Percentiles rank a stretch among this genome's conserved stretches.
Evolutionary conservation across 2,113 vertebrate genomes (phyloP).

Genomic region (Trematocara unimaculatum): DNA sequence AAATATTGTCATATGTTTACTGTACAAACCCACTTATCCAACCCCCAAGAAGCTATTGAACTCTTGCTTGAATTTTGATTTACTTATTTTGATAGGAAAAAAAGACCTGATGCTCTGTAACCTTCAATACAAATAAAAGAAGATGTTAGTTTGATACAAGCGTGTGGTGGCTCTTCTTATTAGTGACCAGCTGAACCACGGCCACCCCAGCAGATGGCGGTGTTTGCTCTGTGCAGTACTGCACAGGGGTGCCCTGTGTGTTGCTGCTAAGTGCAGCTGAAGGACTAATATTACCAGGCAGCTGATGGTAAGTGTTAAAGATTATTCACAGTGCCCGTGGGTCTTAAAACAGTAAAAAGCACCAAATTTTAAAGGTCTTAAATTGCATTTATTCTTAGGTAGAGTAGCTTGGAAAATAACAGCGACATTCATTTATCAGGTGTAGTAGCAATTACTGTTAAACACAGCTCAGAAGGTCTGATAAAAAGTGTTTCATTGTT

Average conservation of each 20-base stretch:
- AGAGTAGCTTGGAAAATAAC: background rate
- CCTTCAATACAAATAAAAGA: conserved; percentile 50
- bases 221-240: background rate
- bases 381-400: background rate
- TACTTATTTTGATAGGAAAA: conserved; percentile 15
- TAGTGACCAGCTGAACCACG: background rate
- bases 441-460: background rate
- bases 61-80: conserved; percentile 15
- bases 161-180: background rate
- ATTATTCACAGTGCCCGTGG: background rate
- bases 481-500: background rate
- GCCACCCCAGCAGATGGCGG: conserved; percentile 39
- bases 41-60: background rate
- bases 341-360: background rate
- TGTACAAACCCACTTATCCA: background rate
- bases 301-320: background rate
- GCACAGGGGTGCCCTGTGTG: background rate
- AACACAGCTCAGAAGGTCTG: background rate
- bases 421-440: background rate
- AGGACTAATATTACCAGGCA: background rate
- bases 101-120: conserved; percentile 50
- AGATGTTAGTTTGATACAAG: conserved; percentile 22
- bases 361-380: background rate
- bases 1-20: background rate
- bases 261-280: background rate